Evolutionary conservation across 2,113 vertebrate genomes (phyloP).

Genomic region (Neofelis nebulosa): DNA sequence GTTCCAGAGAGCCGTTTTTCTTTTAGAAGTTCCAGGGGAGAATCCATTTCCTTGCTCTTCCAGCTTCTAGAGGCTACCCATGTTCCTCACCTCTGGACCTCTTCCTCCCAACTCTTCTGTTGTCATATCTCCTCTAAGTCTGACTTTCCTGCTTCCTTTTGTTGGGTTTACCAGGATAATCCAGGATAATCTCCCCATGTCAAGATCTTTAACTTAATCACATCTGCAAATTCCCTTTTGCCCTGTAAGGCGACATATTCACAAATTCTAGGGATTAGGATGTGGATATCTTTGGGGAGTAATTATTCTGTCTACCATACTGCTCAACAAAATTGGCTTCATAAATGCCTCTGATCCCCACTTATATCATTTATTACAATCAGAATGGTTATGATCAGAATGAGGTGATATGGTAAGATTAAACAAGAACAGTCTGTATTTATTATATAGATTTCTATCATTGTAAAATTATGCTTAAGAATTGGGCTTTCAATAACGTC

Average conservation of each 20-base stretch:
- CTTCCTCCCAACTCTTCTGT: background rate
- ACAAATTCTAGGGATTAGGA: background rate
- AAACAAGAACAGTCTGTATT: background rate
- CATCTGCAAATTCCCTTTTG: background rate
- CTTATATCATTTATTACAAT: background rate
- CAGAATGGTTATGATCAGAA: background rate
- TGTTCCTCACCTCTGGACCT: rapidly evolving
- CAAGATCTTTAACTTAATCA: background rate
- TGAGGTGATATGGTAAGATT: background rate
- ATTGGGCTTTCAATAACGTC: background rate
- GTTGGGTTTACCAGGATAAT: background rate
- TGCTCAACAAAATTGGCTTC: background rate
- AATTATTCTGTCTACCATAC: background rate
- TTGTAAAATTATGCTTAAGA: background rate
- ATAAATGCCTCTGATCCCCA: background rate
- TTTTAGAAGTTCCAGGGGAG: background rate
- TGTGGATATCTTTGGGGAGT: background rate
- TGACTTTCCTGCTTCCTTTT: background rate
- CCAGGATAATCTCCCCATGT: background rate
- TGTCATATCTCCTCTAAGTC: background rate
- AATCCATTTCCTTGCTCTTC: background rate
- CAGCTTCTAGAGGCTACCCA: background rate
- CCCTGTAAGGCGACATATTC: background rate
- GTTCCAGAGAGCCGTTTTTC: background rate
- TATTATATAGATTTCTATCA: background rate